phyloP scores from a whole-genome alignment of 2,888 invertebrate species.

The Drosophila macrospina region DNA sequence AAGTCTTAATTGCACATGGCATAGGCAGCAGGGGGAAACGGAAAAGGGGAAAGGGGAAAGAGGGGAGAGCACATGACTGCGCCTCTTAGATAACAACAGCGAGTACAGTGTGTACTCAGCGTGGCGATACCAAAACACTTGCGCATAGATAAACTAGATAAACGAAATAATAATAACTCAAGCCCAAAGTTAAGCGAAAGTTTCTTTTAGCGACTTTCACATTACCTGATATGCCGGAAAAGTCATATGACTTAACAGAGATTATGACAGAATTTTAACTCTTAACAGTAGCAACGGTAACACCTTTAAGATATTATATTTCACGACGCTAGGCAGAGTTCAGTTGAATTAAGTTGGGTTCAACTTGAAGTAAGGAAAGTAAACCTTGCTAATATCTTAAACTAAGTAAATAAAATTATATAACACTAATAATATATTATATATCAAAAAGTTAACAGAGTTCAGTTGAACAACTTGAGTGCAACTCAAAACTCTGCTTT shows the following conservation, averaged over 20 bases:
- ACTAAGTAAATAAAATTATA: too few relatives aligned
- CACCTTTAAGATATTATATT: constrained; percentile 5
- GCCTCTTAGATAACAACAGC: constrained; percentile 42
- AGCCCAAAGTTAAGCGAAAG: constrained; percentile 48
- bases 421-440: not conserved
- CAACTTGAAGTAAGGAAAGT: not conserved
- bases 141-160: constrained; percentile 13
- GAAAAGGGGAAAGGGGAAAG: not conserved
- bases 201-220: constrained; percentile 26
- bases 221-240: constrained; percentile 46
- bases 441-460: constrained; percentile 1
- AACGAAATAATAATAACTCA: constrained; percentile 9
- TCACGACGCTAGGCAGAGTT: constrained; percentile 4
- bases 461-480: not conserved
- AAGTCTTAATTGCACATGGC: constrained; percentile 6
- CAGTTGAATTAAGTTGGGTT: constrained; percentile 1
- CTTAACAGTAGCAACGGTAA: not conserved
- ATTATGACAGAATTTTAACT: constrained; percentile 17
- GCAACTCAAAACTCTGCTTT: not conserved
- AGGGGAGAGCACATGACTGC: constrained; percentile 11
- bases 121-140: constrained; percentile 4
- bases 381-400: not conserved
- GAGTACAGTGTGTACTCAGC: constrained; percentile 25
- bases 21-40: not conserved
- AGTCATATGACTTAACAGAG: constrained; percentile 20